Evolutionary conservation across 2,113 vertebrate species (phyloP), one percentile per base, ranked within the genome.

Genomic region (Mastomys natalensis): DNA sequence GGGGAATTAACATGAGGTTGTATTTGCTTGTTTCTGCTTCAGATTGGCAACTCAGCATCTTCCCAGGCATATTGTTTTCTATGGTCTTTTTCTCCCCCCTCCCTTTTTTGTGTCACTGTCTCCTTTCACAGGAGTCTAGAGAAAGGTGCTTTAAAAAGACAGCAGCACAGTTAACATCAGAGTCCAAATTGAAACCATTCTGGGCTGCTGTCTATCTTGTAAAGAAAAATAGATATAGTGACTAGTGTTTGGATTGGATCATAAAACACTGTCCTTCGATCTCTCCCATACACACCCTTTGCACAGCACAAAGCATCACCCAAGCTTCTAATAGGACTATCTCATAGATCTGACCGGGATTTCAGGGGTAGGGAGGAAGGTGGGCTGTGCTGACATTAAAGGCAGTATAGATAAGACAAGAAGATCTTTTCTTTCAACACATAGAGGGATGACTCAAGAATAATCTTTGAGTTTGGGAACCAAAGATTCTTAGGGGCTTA

Each of bases 1-100:
- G 95, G 98, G 98, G 98, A 98, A 98, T 96, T 97, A 97, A 98
- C 98, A 97, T 97, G 98, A 97, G 98, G 97, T 97, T 98, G 89
- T 98, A 96, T 98, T 97, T 99, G 98, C 97, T 98, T 98, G 97
- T 72, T 98, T 98, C 98, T 97, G 97, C 98, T 98, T 98, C 98
- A 95, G 85, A 95, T 97, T 93, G 97, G 93, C 97, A 98, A 97
- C 97, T 98, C 98, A 97, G 95, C 95, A 95, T 96, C 97, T 98
- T 98, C 98, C 96, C 95, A 98, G 97, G 95, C 96, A 94, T 95
- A 97, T 94, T 97, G 87, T 95, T 97, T 96, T 91, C 97, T 98
- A 97, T 97, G 97, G 43, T 68, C 82, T 97, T 97, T 98, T 98
- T 98, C 97, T 97, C 94, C 60, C 60, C 58, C 97, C 93, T 91